Percentiles rank a stretch among this genome's conserved stretches.
Conservation (phyloP, 2,113 vertebrate genomes). For the Porphyrio hochstetteri region DNA sequence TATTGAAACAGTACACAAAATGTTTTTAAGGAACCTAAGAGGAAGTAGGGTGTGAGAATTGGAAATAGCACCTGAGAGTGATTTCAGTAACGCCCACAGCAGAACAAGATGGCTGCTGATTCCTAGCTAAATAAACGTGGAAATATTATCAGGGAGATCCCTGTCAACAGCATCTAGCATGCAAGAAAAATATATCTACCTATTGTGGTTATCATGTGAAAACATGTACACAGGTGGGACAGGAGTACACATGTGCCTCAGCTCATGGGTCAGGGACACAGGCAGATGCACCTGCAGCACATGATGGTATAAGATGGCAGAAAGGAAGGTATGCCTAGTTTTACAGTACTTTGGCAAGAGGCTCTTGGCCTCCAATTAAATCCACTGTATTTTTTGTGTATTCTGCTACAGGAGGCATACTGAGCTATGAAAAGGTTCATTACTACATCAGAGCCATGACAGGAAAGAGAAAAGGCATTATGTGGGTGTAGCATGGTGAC, state of each 20-base stretch:
- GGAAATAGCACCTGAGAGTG: neutral
- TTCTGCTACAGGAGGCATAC: neutral
- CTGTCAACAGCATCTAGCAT: neutral
- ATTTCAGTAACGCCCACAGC: neutral
- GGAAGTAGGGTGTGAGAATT: neutral
- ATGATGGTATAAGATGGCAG: neutral
- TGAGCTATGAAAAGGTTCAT: neutral
- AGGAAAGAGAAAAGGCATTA: neutral
- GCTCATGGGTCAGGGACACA: neutral
- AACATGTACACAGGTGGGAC: fast-evolving
- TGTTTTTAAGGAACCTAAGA: neutral
- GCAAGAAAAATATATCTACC: neutral
- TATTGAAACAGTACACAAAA: neutral
- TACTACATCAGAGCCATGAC: neutral
- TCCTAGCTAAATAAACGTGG: neutral
- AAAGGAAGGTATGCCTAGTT: fast-evolving
- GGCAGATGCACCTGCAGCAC: neutral
- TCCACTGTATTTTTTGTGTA: neutral
- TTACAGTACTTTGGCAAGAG: neutral
- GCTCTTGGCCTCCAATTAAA: neutral
- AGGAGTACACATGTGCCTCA: neutral
- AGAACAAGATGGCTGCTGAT: neutral
- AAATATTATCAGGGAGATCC: neutral
- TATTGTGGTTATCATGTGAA: neutral
- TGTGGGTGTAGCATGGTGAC: neutral